These are phyloP conservation scores for Prietella phreatophila DNA, from an alignment of 2,113 vertebrate species.

Conservation along the genomic window DNA sequence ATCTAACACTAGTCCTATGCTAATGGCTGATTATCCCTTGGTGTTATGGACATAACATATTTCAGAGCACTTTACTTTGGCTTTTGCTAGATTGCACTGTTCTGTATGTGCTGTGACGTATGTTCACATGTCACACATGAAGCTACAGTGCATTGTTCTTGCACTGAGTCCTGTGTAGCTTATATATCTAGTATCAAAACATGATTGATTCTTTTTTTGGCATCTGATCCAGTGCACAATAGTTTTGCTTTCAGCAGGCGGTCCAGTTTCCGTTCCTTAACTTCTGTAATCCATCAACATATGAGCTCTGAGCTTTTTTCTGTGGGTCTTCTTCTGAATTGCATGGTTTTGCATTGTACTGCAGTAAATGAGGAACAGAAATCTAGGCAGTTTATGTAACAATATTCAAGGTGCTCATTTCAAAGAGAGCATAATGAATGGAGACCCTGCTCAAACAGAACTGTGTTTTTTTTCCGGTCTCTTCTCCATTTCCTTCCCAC, in stretches of 20 bases:
- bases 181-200: neutral
- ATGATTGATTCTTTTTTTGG: neutral
- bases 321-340: neutral
- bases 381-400: neutral
- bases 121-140: neutral
- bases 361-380: conserved; percentile 6
- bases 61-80: neutral
- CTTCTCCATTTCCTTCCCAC: neutral
- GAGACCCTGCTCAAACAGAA: neutral
- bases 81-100: neutral
- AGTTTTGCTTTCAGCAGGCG: conserved; percentile 34
- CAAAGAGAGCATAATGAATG: neutral
- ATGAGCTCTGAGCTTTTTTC: neutral
- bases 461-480: neutral
- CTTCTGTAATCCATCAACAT: conserved; percentile 7
- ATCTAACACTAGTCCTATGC: neutral
- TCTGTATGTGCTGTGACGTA: neutral
- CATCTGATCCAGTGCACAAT: neutral
- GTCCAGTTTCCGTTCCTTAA: conserved; percentile 41
- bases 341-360: neutral
- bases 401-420: conserved; percentile 7
- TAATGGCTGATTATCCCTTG: neutral
- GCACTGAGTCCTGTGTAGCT: neutral
- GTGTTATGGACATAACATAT: neutral
- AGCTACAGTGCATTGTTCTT: neutral